phyloP scores from a whole-genome alignment of 2,888 invertebrate species.

The Eupithecia tripunctaria region DNA sequence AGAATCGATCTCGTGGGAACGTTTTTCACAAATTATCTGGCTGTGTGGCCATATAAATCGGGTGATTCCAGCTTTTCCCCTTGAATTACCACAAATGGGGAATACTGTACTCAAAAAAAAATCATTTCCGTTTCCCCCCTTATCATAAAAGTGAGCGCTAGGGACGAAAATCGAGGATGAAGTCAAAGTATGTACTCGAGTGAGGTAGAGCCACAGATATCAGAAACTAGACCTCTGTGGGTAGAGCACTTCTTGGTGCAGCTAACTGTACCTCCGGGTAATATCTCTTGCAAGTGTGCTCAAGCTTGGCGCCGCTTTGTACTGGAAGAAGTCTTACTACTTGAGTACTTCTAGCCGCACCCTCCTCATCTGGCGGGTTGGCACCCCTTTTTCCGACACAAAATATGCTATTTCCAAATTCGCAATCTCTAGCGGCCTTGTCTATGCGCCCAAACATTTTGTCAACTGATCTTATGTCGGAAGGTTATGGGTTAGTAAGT shows the following conservation, averaged over 20 bases:
- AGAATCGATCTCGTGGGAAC: no score
- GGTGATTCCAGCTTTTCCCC: no score
- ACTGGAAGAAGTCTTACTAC: background rate
- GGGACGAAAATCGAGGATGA: background rate
- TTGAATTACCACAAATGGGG: no score
- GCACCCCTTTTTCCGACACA: background rate
- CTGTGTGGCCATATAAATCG: no score
- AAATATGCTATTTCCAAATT: no score
- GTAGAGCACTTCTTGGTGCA: background rate
- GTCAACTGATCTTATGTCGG: background rate
- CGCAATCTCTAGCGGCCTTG: no score
- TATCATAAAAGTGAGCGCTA: background rate
- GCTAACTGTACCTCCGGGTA: slow-evolving; percentile 1
- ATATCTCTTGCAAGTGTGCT: slow-evolving; percentile 5
- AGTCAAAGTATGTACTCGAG: background rate
- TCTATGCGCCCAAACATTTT: no score
- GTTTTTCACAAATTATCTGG: no score
- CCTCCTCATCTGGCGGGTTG: background rate
- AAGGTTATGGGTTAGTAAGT: background rate
- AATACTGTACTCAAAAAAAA: no score
- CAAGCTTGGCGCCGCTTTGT: slow-evolving; percentile 5
- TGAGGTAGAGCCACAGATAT: background rate
- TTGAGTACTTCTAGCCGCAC: no score
- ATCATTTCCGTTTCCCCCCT: no score
- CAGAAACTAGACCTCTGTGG: no score